These are phyloP conservation scores for Diadophis punctatus DNA, from an alignment of 2,113 vertebrate species.

Conservation along the genomic window DNA sequence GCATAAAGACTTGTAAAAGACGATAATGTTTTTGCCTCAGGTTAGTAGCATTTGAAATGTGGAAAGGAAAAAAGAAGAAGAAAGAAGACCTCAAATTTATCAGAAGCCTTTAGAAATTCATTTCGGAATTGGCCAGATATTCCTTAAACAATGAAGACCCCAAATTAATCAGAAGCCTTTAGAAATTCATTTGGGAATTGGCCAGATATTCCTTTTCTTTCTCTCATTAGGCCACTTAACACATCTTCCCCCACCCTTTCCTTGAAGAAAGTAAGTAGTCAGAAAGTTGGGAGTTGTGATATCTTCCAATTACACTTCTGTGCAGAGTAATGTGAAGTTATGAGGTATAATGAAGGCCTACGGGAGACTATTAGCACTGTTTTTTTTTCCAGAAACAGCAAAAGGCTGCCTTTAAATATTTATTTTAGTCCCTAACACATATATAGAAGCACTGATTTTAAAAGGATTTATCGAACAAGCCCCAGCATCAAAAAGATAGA, in stretches of 20 bases:
- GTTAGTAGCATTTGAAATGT: background rate
- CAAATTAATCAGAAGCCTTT: slow-evolving; percentile 4
- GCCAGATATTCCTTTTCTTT: slow-evolving; percentile 8
- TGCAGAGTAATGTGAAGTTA: slow-evolving; percentile 34
- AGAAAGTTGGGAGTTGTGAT: slow-evolving; percentile 9
- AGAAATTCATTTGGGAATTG: slow-evolving; percentile 29
- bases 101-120: slow-evolving; percentile 21
- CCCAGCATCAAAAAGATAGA: background rate
- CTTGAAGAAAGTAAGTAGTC: slow-evolving; percentile 18
- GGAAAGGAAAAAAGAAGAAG: background rate
- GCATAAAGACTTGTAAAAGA: slow-evolving; percentile 22
- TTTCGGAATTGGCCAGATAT: slow-evolving; percentile 25
- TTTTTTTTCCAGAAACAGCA: background rate
- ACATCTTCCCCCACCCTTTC: background rate
- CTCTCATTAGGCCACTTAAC: slow-evolving; percentile 29
- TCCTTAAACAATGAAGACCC: slow-evolving; percentile 9
- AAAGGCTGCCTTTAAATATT: slow-evolving; percentile 42
- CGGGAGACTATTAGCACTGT: slow-evolving; percentile 46
- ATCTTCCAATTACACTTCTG: slow-evolving; percentile 39
- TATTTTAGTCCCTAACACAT: slow-evolving; percentile 33
- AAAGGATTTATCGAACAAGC: background rate
- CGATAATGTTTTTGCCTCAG: slow-evolving; percentile 9
- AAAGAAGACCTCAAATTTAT: background rate
- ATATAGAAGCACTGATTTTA: slow-evolving; percentile 35
- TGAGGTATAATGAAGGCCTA: slow-evolving; percentile 51